phyloP scores from a whole-genome alignment of 2,113 vertebrate genomes.

The Planiliza haematocheilus region DNA sequence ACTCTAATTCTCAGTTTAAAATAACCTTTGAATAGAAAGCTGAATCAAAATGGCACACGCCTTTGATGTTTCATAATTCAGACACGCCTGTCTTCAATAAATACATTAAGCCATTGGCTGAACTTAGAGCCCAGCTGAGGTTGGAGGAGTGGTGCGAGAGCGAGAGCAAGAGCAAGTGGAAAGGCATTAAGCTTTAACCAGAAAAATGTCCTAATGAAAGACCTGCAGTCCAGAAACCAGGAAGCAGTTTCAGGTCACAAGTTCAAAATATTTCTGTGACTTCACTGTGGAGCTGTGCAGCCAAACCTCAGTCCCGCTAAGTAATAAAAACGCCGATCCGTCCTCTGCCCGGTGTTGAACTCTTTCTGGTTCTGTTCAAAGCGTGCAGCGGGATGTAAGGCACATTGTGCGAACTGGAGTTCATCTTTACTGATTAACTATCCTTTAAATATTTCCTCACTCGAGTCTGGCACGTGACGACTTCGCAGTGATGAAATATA shows the following conservation, averaged over 20 bases:
- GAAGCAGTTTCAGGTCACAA: conserved; percentile 53
- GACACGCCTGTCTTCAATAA: conserved; percentile 10
- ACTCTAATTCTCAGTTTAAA: not conserved
- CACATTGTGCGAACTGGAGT: not conserved
- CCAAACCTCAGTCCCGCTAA: conserved; percentile 55
- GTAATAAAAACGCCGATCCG: conserved; percentile 15
- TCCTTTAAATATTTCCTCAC: conserved; percentile 10
- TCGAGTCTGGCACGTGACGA: conserved; percentile 4
- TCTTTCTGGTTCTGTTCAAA: conserved; percentile 19
- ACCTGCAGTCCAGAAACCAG: conserved; percentile 33
- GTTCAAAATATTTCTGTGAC: conserved; percentile 62
- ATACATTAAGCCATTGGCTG: conserved; percentile 8
- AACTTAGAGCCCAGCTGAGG: conserved; percentile 34
- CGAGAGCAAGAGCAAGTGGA: not conserved
- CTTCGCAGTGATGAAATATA: not conserved
- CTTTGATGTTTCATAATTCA: not conserved
- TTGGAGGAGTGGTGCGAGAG: not conserved
- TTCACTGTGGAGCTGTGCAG: conserved; percentile 33
- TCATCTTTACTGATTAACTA: not conserved
- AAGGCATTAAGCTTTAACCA: conserved; percentile 28
- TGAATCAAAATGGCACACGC: not conserved
- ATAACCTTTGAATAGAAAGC: not conserved
- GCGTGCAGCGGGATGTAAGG: not conserved
- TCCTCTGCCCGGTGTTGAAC: conserved; percentile 1
- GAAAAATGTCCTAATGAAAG: conserved; percentile 62